A percentile compares a stretch with the other conserved stretches of the same genome.
Evolutionary conservation across 35 echinoderm and acorn worm species (phyloP).

Genomic region (Anneissia japonica): DNA sequence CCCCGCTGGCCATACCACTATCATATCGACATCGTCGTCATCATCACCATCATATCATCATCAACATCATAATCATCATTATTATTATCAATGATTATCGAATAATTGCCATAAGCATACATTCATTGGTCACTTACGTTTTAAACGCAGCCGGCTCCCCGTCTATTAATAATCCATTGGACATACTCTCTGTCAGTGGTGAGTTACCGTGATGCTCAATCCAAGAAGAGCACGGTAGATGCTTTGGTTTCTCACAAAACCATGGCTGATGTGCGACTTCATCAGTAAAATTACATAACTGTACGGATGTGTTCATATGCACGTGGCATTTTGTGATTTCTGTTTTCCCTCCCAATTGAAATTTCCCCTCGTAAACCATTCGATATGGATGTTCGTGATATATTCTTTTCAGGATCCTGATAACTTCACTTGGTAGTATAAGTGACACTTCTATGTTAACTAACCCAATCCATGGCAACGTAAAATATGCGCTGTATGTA

Average conservation of each 20-base stretch:
- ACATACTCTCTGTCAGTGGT: neutral
- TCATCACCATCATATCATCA: too few species aligned
- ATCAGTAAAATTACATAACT: neutral
- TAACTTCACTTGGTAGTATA: slow-evolving; percentile 17
- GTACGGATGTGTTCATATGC: neutral
- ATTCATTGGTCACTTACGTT: neutral
- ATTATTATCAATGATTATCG: too few species aligned
- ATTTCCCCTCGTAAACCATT: neutral
- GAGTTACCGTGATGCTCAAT: neutral
- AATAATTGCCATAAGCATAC: too few species aligned
- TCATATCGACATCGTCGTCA: too few species aligned
- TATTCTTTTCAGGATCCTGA: slow-evolving; percentile 2
- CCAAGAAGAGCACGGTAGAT: neutral
- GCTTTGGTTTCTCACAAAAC: neutral
- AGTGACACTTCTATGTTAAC: slow-evolving; percentile 28
- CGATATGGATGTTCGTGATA: neutral
- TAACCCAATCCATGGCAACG: slow-evolving; percentile 21
- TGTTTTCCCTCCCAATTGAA: neutral
- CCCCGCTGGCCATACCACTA: too few species aligned
- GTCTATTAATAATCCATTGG: neutral
- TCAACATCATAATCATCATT: too few species aligned
- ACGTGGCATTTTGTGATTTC: neutral
- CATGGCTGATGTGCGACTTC: neutral
- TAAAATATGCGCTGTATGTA: slow-evolving; percentile 25
- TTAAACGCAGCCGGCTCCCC: neutral